phyloP scores from a whole-genome alignment of 2,113 vertebrate genomes.

The Sebastes schlegelii region DNA sequence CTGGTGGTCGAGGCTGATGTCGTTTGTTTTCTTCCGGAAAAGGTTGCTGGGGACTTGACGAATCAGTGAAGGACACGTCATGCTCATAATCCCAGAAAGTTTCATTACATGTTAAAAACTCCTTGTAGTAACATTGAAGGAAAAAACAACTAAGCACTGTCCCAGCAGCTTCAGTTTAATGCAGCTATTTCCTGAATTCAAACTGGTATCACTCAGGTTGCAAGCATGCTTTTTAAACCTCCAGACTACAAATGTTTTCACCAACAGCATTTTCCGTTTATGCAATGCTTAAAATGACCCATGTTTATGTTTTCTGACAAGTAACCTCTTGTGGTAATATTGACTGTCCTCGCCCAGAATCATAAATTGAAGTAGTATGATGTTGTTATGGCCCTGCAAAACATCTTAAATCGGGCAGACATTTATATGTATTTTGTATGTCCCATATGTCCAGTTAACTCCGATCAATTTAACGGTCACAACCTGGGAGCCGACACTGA shows the following conservation, averaged over 20 bases:
- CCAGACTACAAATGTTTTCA: neutral
- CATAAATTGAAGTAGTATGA: neutral
- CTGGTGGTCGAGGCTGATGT: too few species aligned
- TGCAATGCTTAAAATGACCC: neutral
- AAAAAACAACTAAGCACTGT: neutral
- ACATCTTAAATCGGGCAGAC: neutral
- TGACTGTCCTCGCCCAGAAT: neutral
- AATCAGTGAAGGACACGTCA: too few species aligned
- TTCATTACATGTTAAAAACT: too few species aligned
- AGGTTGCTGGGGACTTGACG: too few species aligned
- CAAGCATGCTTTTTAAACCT: neutral
- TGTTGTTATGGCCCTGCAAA: neutral
- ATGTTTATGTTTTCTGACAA: neutral
- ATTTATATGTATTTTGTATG: neutral
- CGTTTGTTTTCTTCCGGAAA: too few species aligned
- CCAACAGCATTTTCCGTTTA: neutral
- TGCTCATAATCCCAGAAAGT: too few species aligned
- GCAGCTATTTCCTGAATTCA: constrained; percentile 3
- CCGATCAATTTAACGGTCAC: too few species aligned
- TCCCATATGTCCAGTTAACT: neutral
- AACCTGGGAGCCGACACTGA: neutral
- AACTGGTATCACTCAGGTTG: neutral
- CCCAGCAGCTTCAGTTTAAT: neutral
- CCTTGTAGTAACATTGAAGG: too few species aligned
- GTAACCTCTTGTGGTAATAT: neutral